Percentiles rank a stretch among this genome's conserved stretches.
These are phyloP conservation scores for Conus ventricosus DNA, from an alignment of 1,140 invertebrate genomes.

Conservation along the genomic window DNA sequence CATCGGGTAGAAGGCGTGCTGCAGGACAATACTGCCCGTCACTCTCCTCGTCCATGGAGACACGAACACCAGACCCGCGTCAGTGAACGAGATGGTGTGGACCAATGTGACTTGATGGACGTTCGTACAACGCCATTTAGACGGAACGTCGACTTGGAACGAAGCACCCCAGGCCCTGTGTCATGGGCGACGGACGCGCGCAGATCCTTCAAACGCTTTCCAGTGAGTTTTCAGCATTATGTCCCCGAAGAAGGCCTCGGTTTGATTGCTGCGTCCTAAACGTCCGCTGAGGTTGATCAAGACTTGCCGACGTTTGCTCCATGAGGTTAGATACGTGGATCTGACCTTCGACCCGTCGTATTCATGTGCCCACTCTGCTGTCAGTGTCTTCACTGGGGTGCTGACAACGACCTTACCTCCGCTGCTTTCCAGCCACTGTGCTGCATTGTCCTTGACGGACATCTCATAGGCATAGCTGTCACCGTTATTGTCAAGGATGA, in stretches of 20 bases:
- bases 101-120: background rate
- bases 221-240: conserved; percentile 23
- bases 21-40: background rate
- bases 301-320: background rate
- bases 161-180: background rate
- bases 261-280: background rate
- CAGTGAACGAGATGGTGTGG: background rate
- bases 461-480: background rate
- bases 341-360: background rate
- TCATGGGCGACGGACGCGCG: background rate
- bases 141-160: conserved; percentile 2
- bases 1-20: background rate
- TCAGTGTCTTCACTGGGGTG: background rate
- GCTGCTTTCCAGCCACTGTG: background rate
- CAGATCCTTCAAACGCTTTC: conserved; percentile 27
- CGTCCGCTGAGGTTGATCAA: background rate
- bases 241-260: background rate
- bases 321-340: conserved; percentile 2
- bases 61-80: background rate
- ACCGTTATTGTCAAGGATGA: background rate
- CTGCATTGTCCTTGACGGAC: background rate
- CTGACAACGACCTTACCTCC: background rate
- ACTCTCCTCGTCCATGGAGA: conserved; percentile 15
- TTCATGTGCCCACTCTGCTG: conserved; percentile 4
- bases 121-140: background rate